phyloP scores from a whole-genome alignment of 2,888 invertebrate species.

The Chesias legatella region DNA sequence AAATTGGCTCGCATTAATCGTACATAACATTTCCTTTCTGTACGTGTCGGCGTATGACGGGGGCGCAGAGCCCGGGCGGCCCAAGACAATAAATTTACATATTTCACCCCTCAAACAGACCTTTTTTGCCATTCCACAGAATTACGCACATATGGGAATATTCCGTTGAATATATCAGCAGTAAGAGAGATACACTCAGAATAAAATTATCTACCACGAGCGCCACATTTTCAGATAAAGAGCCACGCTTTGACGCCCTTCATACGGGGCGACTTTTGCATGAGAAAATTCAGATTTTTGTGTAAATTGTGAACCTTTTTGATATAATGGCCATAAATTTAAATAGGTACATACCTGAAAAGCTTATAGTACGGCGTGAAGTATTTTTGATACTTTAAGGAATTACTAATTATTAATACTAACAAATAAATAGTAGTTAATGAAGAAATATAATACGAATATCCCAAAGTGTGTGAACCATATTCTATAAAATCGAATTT shows the following conservation, averaged over 20 bases:
- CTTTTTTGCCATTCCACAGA: conserved; percentile 80
- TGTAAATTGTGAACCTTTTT: too few relatives aligned
- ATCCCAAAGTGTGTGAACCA: too few relatives aligned
- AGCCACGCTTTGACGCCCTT: conserved; percentile 54
- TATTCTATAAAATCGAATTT: too few relatives aligned
- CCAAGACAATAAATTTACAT: conserved; percentile 81
- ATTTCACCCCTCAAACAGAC: conserved; percentile 81
- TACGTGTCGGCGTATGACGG: conserved; percentile 80
- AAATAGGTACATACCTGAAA: too few relatives aligned
- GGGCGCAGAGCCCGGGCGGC: conserved; percentile 69
- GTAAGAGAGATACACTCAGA: conserved; percentile 77
- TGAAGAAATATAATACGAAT: too few relatives aligned
- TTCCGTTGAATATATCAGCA: conserved; percentile 80
- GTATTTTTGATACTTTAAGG: too few relatives aligned
- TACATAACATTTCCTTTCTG: conserved; percentile 81
- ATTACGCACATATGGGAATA: conserved; percentile 81
- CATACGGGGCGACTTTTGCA: conserved; percentile 30
- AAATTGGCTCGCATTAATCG: conserved; percentile 79
- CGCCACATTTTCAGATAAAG: conserved; percentile 73
- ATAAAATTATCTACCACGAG: conserved; percentile 76
- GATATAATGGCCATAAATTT: too few relatives aligned
- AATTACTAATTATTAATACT: too few relatives aligned
- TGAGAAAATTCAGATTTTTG: conserved; percentile 24
- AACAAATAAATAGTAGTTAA: too few relatives aligned
- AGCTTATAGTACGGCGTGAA: too few relatives aligned